phyloP scores from a whole-genome alignment of 2,797 vertebrate species.

The Podarcis lilfordi region DNA sequence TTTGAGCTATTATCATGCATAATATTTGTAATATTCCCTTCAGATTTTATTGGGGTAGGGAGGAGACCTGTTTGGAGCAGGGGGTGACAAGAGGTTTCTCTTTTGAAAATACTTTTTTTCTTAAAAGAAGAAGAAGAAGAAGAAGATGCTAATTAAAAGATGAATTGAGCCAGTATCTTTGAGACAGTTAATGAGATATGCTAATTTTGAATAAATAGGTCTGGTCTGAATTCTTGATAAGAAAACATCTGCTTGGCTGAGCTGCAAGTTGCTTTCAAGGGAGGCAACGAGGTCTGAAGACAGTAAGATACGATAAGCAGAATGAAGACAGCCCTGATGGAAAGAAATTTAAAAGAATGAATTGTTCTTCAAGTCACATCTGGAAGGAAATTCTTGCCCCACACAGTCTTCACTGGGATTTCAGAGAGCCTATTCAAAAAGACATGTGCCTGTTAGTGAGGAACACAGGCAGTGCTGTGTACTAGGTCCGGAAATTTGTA shows the following conservation, averaged over 20 bases:
- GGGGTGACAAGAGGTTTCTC: conserved; percentile 9
- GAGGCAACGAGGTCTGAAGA: conserved; percentile 62
- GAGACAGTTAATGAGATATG: conserved; percentile 80
- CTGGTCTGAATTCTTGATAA: conserved; percentile 78
- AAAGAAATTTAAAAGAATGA: conserved; percentile 62
- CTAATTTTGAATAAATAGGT: conserved; percentile 78
- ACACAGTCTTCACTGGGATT: conserved; percentile 29
- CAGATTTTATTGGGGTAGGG: conserved; percentile 37
- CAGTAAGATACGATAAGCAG: conserved; percentile 47
- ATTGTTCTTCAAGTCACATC: conserved; percentile 58
- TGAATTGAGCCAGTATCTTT: conserved; percentile 75
- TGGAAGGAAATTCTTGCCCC: conserved; percentile 37
- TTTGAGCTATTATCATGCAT: background rate
- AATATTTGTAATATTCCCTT: background rate
- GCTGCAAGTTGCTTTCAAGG: conserved; percentile 60
- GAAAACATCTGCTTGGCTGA: conserved; percentile 77
- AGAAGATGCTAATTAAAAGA: conserved; percentile 70
- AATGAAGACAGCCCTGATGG: conserved; percentile 48
- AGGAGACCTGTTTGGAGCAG: conserved; percentile 26
- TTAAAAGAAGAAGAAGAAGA: background rate
- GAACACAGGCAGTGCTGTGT: too few species aligned
- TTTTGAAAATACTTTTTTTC: conserved; percentile 44
- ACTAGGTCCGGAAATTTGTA: too few species aligned
- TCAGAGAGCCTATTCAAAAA: background rate
- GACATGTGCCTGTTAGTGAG: background rate